phyloP scores from a whole-genome alignment of 2,113 vertebrate genomes.

The Probosciger aterrimus region DNA sequence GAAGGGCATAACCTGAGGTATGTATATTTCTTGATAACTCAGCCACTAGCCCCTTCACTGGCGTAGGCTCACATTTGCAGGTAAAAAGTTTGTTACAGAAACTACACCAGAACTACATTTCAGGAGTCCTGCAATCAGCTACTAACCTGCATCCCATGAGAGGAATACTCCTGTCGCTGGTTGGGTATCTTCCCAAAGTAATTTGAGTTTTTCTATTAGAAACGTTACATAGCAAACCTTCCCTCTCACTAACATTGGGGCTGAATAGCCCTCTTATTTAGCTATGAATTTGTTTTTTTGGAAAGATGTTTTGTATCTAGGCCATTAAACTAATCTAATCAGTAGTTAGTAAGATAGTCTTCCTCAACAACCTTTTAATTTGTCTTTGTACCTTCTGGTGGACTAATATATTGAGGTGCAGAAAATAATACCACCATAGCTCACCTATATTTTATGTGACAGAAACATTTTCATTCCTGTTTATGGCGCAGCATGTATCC shows the following conservation, averaged over 20 bases:
- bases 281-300: neutral
- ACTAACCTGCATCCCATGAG: neutral
- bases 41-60: neutral
- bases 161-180: neutral
- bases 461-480: neutral
- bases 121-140: neutral
- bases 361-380: neutral
- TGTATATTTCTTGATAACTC: neutral
- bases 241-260: fast-evolving
- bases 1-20: neutral
- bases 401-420: neutral
- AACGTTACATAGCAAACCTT: neutral
- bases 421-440: neutral
- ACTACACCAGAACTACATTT: neutral
- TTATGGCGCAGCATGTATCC: neutral
- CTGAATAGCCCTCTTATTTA: neutral
- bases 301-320: neutral
- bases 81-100: neutral
- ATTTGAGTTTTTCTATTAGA: neutral
- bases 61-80: neutral
- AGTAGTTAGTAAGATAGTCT: neutral
- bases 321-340: neutral
- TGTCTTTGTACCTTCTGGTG: neutral
- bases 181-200: neutral
- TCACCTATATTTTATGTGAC: neutral